phyloP scores from a whole-genome alignment of 2,797 vertebrate genomes.

The Amphiprion clarkii region DNA sequence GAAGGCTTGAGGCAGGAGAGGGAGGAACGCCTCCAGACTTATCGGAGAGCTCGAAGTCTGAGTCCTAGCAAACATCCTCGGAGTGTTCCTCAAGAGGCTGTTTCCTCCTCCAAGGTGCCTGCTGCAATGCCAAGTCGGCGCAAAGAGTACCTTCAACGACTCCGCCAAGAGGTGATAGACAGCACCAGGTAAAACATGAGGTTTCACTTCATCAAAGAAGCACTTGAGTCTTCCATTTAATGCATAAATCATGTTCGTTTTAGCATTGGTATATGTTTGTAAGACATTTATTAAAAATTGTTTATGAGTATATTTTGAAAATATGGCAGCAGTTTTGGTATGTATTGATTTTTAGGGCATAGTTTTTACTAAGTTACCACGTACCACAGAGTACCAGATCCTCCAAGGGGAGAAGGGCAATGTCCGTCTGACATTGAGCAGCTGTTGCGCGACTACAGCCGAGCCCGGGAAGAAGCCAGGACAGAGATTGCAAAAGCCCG shows the following conservation, averaged over 20 bases:
- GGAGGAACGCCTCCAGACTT: conserved; percentile 86
- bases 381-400: conserved; percentile 80
- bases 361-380: not conserved
- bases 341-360: not conserved
- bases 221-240: not conserved
- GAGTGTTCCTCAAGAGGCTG: conserved; percentile 53
- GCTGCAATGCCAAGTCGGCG: conserved; percentile 81
- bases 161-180: conserved; percentile 88
- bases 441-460: conserved; percentile 91
- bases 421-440: conserved; percentile 91
- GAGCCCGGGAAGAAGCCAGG: conserved; percentile 92
- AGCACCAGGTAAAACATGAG: conserved; percentile 85
- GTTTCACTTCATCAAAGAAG: not conserved
- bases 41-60: conserved; percentile 87
- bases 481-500: conserved; percentile 91
- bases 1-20: conserved; percentile 88
- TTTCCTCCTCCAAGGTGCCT: conserved; percentile 57
- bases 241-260: too few species aligned
- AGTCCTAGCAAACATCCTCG: conserved; percentile 89
- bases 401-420: conserved; percentile 72
- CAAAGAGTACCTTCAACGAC: conserved; percentile 88
- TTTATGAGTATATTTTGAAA: too few species aligned
- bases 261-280: too few species aligned
- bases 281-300: too few species aligned
- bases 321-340: not conserved